Evolutionary conservation across 2,113 vertebrate species (phyloP), one percentile per base, ranked within the genome.

Genomic region (Coryphaenoides rupestris): DNA sequence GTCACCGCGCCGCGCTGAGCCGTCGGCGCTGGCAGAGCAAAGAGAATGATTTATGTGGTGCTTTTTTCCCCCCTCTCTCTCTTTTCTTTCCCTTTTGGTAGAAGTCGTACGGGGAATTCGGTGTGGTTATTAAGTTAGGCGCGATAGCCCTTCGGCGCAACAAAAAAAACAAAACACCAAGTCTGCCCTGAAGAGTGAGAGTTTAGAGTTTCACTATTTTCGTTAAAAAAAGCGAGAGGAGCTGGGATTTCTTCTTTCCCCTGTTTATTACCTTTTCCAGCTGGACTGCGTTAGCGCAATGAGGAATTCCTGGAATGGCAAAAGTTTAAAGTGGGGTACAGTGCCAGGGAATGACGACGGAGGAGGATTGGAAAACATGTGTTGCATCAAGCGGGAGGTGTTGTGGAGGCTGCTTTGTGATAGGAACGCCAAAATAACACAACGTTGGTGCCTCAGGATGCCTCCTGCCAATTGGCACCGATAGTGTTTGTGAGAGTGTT

Each of bases 101-200:
- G 55, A 70, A 54, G 49, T n/a, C 49, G 49, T n/a, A 58, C 12
- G 19, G 49, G 2, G 55, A 60, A 67, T 68, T 78, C 63, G 55
- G 59, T 5, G 17, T 59, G 58, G 62, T 65, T 71, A 78, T 84
- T 75, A 66, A 66, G 50, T 76, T 72, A 67, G n/a, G 17, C 55
- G 21, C 62, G 49, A 58, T n/a, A n/a, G 60, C 55, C 59, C 70
- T 57, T 68, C 28, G 66, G n/a, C 16, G 23, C n/a, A n/a, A n/a
- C n/a, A n/a, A n/a, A n/a, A n/a, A n/a, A n/a, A n/a, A n/a, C n/a
- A 26, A 69, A 76, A 69, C 52, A 56, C 16, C 50, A 76, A 21
- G 62, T 55, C 56, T 0, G 10, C n/a, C 58, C 1, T 3, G 6
- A 55, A 84, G 63, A 64, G 58, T 63, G 63, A 72, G 62, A 59